Evolutionary conservation across 2,888 invertebrate species (phyloP).

Genomic region (Galeruca laticollis): DNA sequence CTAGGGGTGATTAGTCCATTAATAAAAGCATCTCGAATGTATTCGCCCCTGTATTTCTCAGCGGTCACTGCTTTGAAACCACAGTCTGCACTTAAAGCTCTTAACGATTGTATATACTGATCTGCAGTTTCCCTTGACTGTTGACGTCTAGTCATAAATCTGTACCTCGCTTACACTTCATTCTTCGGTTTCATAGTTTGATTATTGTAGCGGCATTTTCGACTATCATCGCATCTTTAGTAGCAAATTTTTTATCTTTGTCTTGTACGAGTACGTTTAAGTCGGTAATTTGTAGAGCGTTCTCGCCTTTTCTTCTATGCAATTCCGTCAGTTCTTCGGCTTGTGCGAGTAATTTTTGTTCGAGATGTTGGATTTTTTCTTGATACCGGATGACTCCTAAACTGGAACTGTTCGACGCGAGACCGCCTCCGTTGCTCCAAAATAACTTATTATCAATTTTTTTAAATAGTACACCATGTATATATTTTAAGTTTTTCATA

Average conservation of each 20-base stretch:
- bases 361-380: constrained; percentile 77
- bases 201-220: constrained; percentile 77
- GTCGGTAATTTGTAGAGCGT: constrained; percentile 93
- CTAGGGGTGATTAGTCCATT: too few relatives aligned
- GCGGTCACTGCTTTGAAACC: too few relatives aligned
- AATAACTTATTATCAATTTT: too few relatives aligned
- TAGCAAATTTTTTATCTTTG: constrained; percentile 80
- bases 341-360: constrained; percentile 86
- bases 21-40: too few relatives aligned
- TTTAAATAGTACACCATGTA: too few relatives aligned
- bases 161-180: too few relatives aligned
- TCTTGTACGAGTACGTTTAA: constrained; percentile 88
- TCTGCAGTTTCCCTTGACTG: too few relatives aligned
- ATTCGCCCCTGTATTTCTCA: too few relatives aligned
- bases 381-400: constrained; percentile 61
- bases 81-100: too few relatives aligned
- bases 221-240: constrained; percentile 73
- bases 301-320: constrained; percentile 90
- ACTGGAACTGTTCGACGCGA: constrained; percentile 57
- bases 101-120: too few relatives aligned
- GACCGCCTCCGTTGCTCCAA: constrained; percentile 34
- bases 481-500: too few relatives aligned
- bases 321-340: constrained; percentile 94
- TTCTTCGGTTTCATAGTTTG: constrained; percentile 79
- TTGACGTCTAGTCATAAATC: too few relatives aligned